These are phyloP conservation scores for Nomada ruficornis DNA, from an alignment of 2,888 invertebrate genomes.

Conservation along the genomic window DNA sequence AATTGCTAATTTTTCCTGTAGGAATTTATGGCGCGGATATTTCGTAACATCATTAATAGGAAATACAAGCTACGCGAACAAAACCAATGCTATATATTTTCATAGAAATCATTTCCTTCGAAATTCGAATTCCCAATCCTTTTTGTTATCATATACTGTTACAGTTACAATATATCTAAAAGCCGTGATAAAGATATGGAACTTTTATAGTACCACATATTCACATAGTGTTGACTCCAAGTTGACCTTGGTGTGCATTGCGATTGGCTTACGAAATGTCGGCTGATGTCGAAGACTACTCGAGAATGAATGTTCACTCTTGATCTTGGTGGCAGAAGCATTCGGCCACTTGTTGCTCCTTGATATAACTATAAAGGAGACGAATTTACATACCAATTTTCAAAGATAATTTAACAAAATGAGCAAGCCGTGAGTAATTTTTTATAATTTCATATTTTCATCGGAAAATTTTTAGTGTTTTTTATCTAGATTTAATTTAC, in stretches of 20 bases:
- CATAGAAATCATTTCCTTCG: neutral
- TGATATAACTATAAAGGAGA: conserved; percentile 15
- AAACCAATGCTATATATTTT: neutral
- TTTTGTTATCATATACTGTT: conserved; percentile 14
- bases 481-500: conserved; percentile 2
- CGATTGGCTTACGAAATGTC: conserved; percentile 74
- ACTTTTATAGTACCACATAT: conserved; percentile 21
- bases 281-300: conserved; percentile 71
- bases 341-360: conserved; percentile 70
- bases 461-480: neutral
- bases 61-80: neutral
- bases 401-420: conserved; percentile 35
- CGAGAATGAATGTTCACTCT: conserved; percentile 54
- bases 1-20: neutral
- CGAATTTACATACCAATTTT: neutral
- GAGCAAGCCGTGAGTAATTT: conserved; percentile 66
- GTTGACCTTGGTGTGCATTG: conserved; percentile 57
- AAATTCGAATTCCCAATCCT: neutral
- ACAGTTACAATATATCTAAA: conserved; percentile 16
- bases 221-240: conserved; percentile 45
- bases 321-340: conserved; percentile 44
- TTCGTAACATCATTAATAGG: too few relatives aligned
- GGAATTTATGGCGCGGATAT: too few relatives aligned
- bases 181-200: conserved; percentile 46
- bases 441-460: conserved; percentile 1